A percentile compares a stretch with the other conserved stretches of the same genome.
These are phyloP conservation scores for Emmelina monodactyla DNA, from an alignment of 2,888 invertebrate species.

Conservation along the genomic window DNA sequence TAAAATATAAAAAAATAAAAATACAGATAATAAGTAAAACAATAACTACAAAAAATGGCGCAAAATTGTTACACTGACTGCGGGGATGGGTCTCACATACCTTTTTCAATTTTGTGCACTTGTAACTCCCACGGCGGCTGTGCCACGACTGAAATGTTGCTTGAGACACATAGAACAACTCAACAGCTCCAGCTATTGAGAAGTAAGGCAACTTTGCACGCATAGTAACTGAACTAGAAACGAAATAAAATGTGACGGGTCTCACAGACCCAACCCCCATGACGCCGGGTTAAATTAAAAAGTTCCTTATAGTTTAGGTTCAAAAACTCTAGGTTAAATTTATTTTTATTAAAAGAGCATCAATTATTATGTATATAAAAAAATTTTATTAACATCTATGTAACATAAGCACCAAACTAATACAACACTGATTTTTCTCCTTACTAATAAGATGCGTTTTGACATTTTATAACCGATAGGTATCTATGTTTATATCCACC, in stretches of 20 bases:
- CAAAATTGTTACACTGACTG: constrained; percentile 3
- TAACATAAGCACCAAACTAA: no score
- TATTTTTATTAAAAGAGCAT: no score
- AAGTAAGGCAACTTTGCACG: constrained; percentile 8
- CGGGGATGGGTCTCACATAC: constrained; percentile 12
- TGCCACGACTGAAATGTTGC: constrained; percentile 10
- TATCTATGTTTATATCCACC: no score
- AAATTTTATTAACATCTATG: no score
- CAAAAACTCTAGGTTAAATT: no score
- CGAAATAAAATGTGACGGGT: constrained; percentile 7
- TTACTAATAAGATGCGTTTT: no score
- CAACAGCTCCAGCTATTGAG: constrained; percentile 12
- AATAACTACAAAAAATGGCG: neutral
- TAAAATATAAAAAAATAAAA: neutral
- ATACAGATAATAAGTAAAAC: neutral
- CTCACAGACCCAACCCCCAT: constrained; percentile 9
- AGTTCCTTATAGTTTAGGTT: no score
- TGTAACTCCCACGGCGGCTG: constrained; percentile 12
- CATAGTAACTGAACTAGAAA: constrained; percentile 6
- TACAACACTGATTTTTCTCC: no score
- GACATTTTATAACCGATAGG: no score
- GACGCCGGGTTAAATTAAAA: no score
- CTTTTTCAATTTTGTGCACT: constrained; percentile 10
- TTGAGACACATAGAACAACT: constrained; percentile 12
- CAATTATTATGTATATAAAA: no score